These are phyloP conservation scores for Heliornis fulica DNA, from an alignment of 2,113 vertebrate genomes.

Conservation along the genomic window DNA sequence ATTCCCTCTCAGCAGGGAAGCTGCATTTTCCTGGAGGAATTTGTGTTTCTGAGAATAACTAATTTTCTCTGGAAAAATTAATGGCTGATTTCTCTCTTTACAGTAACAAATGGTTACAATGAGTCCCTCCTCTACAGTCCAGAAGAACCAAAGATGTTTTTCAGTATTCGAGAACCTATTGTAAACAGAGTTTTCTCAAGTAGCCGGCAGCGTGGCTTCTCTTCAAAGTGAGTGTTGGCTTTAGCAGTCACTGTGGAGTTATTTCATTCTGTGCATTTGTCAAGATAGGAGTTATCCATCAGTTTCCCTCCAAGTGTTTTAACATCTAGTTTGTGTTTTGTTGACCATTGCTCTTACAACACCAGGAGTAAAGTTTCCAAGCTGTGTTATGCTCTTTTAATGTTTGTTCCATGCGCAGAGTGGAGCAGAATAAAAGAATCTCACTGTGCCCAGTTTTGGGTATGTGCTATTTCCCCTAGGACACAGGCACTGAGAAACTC, in stretches of 20 bases:
- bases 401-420: neutral
- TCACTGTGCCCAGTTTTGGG: neutral
- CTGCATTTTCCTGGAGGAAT: neutral
- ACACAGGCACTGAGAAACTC: neutral
- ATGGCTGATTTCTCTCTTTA: conserved; percentile 21
- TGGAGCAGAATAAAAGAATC: neutral
- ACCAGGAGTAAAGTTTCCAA: neutral
- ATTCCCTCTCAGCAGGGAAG: neutral
- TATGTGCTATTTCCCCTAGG: neutral
- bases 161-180: conserved; percentile 95
- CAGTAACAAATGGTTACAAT: conserved; percentile 92
- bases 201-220: conserved; percentile 90
- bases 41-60: neutral
- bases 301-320: neutral
- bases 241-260: neutral
- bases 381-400: neutral
- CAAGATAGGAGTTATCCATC: neutral
- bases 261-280: neutral
- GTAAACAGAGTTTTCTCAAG: conserved; percentile 93
- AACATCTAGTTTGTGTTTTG: neutral
- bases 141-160: conserved; percentile 89
- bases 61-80: neutral
- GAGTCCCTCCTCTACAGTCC: conserved; percentile 89
- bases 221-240: conserved; percentile 84
- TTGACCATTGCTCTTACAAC: neutral